phyloP scores from a whole-genome alignment of 2,888 invertebrate species.

The Tetropium fuscum region DNA sequence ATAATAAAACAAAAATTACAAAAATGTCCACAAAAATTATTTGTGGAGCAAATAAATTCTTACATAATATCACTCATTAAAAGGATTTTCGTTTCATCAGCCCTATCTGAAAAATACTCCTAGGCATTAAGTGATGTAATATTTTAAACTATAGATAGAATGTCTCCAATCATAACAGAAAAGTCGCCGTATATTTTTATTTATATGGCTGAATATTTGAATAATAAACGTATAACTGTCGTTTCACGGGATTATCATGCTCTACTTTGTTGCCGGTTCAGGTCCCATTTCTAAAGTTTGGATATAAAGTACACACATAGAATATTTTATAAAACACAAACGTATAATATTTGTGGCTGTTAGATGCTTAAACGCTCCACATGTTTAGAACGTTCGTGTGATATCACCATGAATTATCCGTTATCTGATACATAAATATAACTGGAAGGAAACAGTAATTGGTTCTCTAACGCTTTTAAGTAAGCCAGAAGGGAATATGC shows the following conservation, averaged over 20 bases:
- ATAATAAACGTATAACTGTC: background rate
- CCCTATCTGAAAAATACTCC: no score
- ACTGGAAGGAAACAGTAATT: constrained; percentile 49
- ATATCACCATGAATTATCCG: constrained; percentile 34
- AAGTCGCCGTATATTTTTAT: background rate
- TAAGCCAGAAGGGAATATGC: constrained; percentile 32
- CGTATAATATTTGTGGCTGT: background rate
- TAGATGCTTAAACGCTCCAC: constrained; percentile 18
- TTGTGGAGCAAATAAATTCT: no score
- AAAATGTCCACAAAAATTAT: no score
- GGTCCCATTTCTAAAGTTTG: constrained; percentile 1
- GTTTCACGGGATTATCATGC: constrained; percentile 5
- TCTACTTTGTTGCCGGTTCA: background rate
- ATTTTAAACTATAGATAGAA: background rate
- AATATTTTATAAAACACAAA: constrained; percentile 13
- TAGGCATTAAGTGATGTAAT: no score
- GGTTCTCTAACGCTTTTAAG: constrained; percentile 46
- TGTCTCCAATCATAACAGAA: background rate
- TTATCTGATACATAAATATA: constrained; percentile 51
- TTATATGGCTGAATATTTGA: background rate
- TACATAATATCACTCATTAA: no score
- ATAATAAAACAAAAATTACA: no score
- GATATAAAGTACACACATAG: constrained; percentile 8
- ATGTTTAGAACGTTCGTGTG: constrained; percentile 32
- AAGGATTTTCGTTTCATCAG: no score